phyloP scores from a whole-genome alignment of 2,888 invertebrate genomes.

The Metalampra italica region DNA sequence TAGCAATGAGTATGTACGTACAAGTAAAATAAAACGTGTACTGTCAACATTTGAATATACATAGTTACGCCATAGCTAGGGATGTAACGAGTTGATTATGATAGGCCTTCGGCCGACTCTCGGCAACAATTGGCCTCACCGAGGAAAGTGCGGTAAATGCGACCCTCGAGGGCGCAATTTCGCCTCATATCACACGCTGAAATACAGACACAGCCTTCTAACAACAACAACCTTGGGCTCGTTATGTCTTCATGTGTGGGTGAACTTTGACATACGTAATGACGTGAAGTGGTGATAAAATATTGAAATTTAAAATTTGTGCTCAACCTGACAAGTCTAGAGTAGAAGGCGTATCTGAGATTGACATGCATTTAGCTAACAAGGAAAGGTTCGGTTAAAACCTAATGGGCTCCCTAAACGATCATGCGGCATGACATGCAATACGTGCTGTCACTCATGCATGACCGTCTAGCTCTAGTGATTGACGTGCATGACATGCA shows the following conservation, averaged over 20 bases:
- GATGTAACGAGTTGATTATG: slow-evolving; percentile 34
- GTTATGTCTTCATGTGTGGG: slow-evolving; percentile 9
- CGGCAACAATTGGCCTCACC: slow-evolving; percentile 9
- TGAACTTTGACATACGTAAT: slow-evolving; percentile 12
- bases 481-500: no score
- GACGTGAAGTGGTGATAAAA: background rate
- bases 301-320: background rate
- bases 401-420: no score
- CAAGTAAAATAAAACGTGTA: no score
- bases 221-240: slow-evolving; percentile 14
- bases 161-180: slow-evolving; percentile 31
- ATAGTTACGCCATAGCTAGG: slow-evolving; percentile 3
- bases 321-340: no score
- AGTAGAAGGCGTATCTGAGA: no score
- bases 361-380: no score
- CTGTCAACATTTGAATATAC: no score
- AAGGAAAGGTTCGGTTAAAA: no score
- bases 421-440: no score
- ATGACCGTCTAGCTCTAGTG: no score
- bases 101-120: slow-evolving; percentile 14
- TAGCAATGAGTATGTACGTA: no score
- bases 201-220: slow-evolving; percentile 14
- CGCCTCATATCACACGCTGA: slow-evolving; percentile 25
- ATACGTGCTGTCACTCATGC: no score
- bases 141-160: slow-evolving; percentile 31